Percentiles rank a stretch among this genome's conserved stretches.
Evolutionary conservation across 2,113 vertebrate species (phyloP).

Genomic region (Merops nubicus): DNA sequence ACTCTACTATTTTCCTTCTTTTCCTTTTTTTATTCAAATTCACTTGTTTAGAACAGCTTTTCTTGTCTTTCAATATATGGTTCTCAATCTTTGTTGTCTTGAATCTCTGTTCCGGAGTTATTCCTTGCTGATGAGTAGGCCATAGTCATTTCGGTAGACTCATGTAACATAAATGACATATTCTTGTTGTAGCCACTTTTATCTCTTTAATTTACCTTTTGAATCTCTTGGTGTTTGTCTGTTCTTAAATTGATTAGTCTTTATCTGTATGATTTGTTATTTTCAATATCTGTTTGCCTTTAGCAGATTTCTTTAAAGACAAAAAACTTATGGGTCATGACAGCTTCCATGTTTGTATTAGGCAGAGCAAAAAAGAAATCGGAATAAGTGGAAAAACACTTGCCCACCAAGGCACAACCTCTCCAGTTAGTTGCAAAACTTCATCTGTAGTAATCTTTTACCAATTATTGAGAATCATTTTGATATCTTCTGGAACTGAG

Average conservation of each 20-base stretch:
- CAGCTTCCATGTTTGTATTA: background rate
- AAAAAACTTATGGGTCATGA: background rate
- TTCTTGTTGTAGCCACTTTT: background rate
- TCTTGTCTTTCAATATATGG: background rate
- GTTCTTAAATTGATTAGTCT: background rate
- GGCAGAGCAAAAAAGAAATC: background rate
- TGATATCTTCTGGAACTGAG: background rate
- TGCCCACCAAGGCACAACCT: background rate
- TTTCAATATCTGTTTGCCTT: background rate
- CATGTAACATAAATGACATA: accelerated
- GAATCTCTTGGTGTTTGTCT: background rate
- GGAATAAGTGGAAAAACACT: background rate
- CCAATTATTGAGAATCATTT: background rate
- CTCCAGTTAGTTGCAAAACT: background rate
- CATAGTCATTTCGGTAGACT: background rate
- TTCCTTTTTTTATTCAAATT: background rate
- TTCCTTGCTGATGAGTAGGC: background rate
- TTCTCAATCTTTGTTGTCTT: background rate
- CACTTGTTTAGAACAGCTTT: background rate
- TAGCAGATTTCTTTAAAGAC: background rate
- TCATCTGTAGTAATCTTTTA: background rate
- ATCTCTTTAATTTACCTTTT: background rate
- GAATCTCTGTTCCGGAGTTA: background rate
- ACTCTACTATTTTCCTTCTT: background rate
- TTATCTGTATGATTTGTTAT: background rate